These are phyloP conservation scores for Oreortyx pictus DNA, from an alignment of 2,797 vertebrate genomes.

Conservation along the genomic window DNA sequence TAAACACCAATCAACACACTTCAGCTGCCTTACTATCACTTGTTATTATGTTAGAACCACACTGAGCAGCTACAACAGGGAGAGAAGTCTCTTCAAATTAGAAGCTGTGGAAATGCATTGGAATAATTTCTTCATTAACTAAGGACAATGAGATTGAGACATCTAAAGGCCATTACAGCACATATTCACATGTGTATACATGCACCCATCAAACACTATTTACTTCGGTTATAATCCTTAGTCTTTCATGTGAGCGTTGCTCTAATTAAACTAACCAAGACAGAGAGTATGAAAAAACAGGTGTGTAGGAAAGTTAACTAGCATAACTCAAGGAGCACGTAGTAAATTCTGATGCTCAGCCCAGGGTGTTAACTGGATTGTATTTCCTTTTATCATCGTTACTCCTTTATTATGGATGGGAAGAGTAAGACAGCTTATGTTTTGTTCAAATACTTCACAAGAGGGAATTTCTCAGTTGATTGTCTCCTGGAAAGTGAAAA, in stretches of 20 bases:
- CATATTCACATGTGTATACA: background rate
- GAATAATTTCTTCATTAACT: background rate
- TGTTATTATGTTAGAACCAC: background rate
- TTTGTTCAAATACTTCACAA: background rate
- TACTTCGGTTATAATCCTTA: background rate
- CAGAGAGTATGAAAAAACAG: background rate
- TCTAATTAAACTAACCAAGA: background rate
- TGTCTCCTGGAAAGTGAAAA: background rate
- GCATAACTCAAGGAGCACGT: rapidly evolving
- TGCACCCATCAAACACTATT: background rate
- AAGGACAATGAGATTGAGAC: background rate
- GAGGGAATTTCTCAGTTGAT: background rate
- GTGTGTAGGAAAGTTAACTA: background rate
- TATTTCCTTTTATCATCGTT: background rate
- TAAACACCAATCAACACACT: background rate
- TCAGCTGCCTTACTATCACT: background rate
- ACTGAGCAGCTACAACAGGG: background rate
- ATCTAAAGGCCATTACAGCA: background rate
- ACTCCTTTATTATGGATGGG: background rate
- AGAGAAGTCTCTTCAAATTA: background rate
- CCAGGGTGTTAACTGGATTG: background rate
- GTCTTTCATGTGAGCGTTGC: background rate
- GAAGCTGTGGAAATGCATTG: background rate
- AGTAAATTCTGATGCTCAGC: background rate
- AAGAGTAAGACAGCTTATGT: background rate